These are phyloP conservation scores for Poeciliopsis turrubarensis DNA, from an alignment of 2,113 vertebrate species.

Conservation along the genomic window DNA sequence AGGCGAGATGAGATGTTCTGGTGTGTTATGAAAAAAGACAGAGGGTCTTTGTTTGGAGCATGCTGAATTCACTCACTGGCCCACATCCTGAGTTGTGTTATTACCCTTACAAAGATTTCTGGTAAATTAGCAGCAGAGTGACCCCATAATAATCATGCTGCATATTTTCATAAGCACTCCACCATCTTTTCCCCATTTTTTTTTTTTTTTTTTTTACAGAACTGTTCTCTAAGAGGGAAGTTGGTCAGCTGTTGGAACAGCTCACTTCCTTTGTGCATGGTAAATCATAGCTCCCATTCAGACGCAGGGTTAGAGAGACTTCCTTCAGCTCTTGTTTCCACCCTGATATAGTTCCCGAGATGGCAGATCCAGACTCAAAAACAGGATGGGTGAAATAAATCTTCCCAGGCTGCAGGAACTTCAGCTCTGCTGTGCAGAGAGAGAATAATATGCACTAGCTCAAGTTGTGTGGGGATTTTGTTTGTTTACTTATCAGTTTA, in stretches of 20 bases:
- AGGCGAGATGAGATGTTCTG: slow-evolving; percentile 24
- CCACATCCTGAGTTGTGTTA: slow-evolving; percentile 22
- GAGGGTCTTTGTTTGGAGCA: slow-evolving; percentile 56
- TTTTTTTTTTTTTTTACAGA: slow-evolving; percentile 27
- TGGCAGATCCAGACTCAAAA: slow-evolving; percentile 61
- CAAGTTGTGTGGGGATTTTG: too few species aligned
- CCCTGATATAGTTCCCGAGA: slow-evolving; percentile 64
- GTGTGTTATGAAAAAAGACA: slow-evolving; percentile 34
- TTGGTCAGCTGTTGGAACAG: slow-evolving; percentile 60
- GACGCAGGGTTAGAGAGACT: slow-evolving; percentile 48
- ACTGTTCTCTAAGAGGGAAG: slow-evolving; percentile 56
- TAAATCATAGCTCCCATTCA: slow-evolving; percentile 56
- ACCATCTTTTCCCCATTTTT: slow-evolving; percentile 44
- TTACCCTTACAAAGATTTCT: slow-evolving; percentile 30
- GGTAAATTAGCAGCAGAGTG: slow-evolving; percentile 49
- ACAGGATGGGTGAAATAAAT: slow-evolving; percentile 73
- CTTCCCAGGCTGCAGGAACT: slow-evolving; percentile 30
- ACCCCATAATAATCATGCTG: slow-evolving; percentile 33
- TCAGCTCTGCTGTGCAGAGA: slow-evolving; percentile 17
- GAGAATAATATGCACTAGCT: not conserved
- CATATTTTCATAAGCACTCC: slow-evolving; percentile 38
- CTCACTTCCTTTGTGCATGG: slow-evolving; percentile 63
- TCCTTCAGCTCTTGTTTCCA: slow-evolving; percentile 64
- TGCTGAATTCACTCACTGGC: slow-evolving; percentile 14
- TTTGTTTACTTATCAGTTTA: not conserved